These are phyloP conservation scores for Drosophila quadrilineata DNA, from an alignment of 1,140 invertebrate species.

Conservation along the genomic window DNA sequence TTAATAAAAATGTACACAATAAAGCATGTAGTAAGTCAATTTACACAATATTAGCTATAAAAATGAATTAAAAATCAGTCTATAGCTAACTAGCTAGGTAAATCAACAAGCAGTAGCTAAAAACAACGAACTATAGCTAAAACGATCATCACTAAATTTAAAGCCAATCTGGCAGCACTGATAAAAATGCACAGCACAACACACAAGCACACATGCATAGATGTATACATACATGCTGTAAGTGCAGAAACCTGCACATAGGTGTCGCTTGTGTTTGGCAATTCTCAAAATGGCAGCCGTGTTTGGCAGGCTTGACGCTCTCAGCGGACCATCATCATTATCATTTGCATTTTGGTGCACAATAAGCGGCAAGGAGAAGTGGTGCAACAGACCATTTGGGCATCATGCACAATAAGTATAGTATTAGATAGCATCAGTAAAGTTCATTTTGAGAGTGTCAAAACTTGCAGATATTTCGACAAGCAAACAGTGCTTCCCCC, in stretches of 20 bases:
- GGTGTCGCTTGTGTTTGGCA: neutral
- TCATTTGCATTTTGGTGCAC: conserved; percentile 62
- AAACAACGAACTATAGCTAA: no score
- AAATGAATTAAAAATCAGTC: no score
- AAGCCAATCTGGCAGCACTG: no score
- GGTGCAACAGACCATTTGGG: conserved; percentile 32
- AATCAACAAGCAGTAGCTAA: no score
- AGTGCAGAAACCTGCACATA: neutral
- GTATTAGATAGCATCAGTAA: conserved; percentile 22
- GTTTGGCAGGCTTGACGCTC: no score
- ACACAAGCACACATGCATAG: neutral
- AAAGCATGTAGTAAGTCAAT: no score
- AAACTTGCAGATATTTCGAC: no score
- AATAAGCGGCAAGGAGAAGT: no score
- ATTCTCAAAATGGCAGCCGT: neutral
- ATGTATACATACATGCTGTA: neutral
- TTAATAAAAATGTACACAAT: no score
- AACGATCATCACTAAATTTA: no score
- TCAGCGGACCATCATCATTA: conserved; percentile 51
- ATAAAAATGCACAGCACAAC: neutral
- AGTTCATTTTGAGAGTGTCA: conserved; percentile 25
- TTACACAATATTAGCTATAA: no score
- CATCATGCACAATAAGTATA: conserved; percentile 30
- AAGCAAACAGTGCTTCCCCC: neutral
- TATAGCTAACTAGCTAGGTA: no score